Percentiles rank a stretch among this genome's conserved stretches.
Conservation (phyloP, 2,113 vertebrate genomes). For the Urocolius indicus region DNA sequence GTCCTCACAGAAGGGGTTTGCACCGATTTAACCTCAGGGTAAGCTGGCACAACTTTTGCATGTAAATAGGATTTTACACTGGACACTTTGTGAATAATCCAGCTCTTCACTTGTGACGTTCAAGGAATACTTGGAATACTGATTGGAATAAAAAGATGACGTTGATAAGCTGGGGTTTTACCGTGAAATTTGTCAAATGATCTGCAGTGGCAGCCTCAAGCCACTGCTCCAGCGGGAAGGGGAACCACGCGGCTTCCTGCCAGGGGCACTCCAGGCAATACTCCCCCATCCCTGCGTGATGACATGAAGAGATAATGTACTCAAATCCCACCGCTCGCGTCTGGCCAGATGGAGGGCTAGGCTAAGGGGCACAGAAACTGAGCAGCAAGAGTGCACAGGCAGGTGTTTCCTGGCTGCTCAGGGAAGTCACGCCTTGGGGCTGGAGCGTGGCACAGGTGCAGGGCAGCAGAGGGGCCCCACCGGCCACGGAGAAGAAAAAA, state of each 20-base stretch:
- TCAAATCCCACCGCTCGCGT: not conserved
- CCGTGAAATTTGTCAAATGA: not conserved
- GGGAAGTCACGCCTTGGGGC: not conserved
- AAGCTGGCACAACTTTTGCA: slow-evolving; percentile 62
- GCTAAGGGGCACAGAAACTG: not conserved
- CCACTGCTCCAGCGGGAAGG: not conserved
- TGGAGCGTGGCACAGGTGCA: not conserved
- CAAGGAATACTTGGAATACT: slow-evolving; percentile 46
- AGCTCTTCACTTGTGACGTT: slow-evolving; percentile 24
- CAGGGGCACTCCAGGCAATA: not conserved
- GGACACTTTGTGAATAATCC: slow-evolving; percentile 42
- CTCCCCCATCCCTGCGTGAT: not conserved
- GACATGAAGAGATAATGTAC: not conserved
- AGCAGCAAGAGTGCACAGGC: not conserved
- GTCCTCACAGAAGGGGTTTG: slow-evolving; percentile 59
- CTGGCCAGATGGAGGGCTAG: not conserved
- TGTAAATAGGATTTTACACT: slow-evolving; percentile 61
- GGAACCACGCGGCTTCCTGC: not conserved
- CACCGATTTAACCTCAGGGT: slow-evolving; percentile 61
- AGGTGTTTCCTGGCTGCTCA: not conserved
- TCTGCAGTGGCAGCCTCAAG: fast-evolving
- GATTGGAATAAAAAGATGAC: slow-evolving; percentile 27
- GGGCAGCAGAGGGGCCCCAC: not conserved
- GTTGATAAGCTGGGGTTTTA: not conserved
- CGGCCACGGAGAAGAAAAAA: not conserved